phyloP scores from a whole-genome alignment of 1,140 invertebrate species.

The Grapholita molesta region DNA sequence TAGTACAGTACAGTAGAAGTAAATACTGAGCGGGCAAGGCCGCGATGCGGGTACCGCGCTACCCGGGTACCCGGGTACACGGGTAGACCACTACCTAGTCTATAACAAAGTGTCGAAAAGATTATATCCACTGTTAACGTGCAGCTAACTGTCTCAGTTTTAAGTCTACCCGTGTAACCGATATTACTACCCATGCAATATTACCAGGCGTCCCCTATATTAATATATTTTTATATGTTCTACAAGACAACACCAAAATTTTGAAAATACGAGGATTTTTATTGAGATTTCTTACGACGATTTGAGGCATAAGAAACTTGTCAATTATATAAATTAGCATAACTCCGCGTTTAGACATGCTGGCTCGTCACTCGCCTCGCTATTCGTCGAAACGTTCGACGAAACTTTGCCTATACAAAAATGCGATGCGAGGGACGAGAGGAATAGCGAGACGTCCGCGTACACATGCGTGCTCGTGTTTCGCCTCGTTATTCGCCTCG shows the following conservation, averaged over 20 bases:
- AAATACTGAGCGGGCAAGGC: constrained; percentile 9
- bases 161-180: background rate
- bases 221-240: background rate
- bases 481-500: too few relatives aligned
- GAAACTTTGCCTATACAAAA: too few relatives aligned
- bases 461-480: too few relatives aligned
- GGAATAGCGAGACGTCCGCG: too few relatives aligned
- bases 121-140: background rate
- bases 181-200: background rate
- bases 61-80: background rate
- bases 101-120: background rate
- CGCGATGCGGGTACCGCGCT: background rate
- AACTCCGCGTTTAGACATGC: too few relatives aligned
- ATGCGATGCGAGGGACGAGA: too few relatives aligned
- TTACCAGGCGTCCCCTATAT: background rate
- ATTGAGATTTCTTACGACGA: background rate
- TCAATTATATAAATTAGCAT: too few relatives aligned
- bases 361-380: too few relatives aligned
- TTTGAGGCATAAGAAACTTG: background rate
- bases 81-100: background rate
- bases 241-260: background rate
- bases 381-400: too few relatives aligned
- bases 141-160: background rate
- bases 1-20: constrained; percentile 29
- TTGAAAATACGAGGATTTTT: background rate